Percentiles rank a stretch among this genome's conserved stretches.
Conservation (phyloP, 2,113 vertebrate genomes). For the Halcyon senegalensis region DNA sequence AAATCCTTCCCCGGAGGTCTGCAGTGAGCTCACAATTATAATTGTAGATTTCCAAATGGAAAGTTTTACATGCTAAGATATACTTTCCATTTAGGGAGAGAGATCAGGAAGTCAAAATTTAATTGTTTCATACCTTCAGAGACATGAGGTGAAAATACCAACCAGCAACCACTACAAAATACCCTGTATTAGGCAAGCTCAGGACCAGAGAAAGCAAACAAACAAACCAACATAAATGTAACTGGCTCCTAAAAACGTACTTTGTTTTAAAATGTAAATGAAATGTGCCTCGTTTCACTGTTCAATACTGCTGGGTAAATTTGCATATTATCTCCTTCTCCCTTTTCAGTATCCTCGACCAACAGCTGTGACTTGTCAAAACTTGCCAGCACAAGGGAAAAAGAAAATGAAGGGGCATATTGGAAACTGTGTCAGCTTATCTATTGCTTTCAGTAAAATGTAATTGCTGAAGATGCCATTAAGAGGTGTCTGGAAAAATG, state of each 20-base stretch:
- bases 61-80: conserved; percentile 17
- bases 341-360: conserved; percentile 55
- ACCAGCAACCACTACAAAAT: not conserved
- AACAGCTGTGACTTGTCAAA: conserved; percentile 73
- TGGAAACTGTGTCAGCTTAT: conserved; percentile 62
- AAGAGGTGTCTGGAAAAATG: conserved; percentile 51
- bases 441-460: conserved; percentile 55
- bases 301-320: conserved; percentile 29
- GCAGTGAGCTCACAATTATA: conserved; percentile 35
- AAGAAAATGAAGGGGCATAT: conserved; percentile 60
- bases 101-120: conserved; percentile 2
- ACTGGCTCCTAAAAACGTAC: not conserved
- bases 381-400: conserved; percentile 61
- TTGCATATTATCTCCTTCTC: conserved; percentile 68
- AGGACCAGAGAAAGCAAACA: not conserved
- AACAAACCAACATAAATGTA: not conserved
- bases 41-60: conserved; percentile 47
- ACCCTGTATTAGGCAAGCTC: not conserved
- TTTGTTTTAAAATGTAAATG: conserved; percentile 62
- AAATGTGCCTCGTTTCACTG: conserved; percentile 28
- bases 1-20: conserved; percentile 15
- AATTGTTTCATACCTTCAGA: conserved; percentile 19
- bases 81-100: not conserved
- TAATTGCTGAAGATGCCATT: conserved; percentile 65
- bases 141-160: not conserved